A percentile compares a stretch with the other conserved stretches of the same genome.
Evolutionary conservation across 2,888 invertebrate species (phyloP).

Genomic region (Sarcophaga subvicina): DNA sequence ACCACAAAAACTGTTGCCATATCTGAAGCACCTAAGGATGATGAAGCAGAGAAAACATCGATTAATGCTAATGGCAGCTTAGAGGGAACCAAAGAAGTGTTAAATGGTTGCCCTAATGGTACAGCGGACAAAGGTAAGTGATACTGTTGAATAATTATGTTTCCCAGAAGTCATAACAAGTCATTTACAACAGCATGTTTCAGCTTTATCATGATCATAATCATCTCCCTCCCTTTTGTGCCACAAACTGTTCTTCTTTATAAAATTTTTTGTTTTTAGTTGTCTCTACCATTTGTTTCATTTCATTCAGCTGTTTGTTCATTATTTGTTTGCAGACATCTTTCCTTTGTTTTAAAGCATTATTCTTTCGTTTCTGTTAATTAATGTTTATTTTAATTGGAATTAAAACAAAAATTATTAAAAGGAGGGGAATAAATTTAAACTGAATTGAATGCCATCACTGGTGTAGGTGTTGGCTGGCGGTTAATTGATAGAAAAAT

Average conservation of each 20-base stretch:
- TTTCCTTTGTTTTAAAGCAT: constrained; percentile 32
- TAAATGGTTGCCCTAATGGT: constrained; percentile 39
- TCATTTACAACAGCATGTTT: constrained; percentile 29
- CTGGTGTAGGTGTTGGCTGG: constrained; percentile 50
- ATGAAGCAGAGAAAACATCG: constrained; percentile 52
- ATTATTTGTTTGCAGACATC: constrained; percentile 25
- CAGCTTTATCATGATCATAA: constrained; percentile 16
- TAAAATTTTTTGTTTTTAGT: constrained; percentile 22
- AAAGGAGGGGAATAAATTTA: not conserved
- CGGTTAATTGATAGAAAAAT: not conserved
- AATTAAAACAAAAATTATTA: not conserved
- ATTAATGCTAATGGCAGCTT: not conserved
- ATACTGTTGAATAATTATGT: too few relatives aligned
- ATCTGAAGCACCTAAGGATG: constrained; percentile 46
- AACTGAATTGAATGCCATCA: not conserved
- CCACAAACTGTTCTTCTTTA: not conserved
- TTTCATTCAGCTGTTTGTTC: constrained; percentile 50
- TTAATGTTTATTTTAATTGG: constrained; percentile 8
- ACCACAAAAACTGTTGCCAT: constrained; percentile 78
- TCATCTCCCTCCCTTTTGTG: not conserved
- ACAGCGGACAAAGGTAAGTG: constrained; percentile 57
- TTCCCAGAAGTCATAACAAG: not conserved
- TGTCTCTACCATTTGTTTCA: constrained; percentile 41
- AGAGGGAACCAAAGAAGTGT: not conserved
- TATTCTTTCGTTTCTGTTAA: not conserved